Conservation (phyloP, 2,797 vertebrate species). For the Trachurus trachurus region DNA sequence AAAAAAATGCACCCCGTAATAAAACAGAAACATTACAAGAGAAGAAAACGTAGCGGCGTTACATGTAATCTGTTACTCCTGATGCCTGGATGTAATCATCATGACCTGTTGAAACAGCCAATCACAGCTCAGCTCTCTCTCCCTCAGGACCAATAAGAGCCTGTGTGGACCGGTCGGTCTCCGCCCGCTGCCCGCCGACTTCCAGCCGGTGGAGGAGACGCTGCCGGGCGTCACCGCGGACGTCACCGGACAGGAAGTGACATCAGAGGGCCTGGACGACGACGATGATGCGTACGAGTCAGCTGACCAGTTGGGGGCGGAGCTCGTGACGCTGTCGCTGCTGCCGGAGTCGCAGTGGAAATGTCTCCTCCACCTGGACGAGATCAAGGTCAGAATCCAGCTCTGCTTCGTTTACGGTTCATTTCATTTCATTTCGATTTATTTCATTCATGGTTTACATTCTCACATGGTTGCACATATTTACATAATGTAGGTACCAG, state of each 20-base stretch:
- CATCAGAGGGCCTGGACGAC: constrained; percentile 77
- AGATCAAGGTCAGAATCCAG: constrained; percentile 88
- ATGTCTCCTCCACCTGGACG: constrained; percentile 92
- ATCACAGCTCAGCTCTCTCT: constrained; percentile 46
- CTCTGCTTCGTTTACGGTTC: no score
- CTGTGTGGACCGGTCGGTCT: constrained; percentile 93
- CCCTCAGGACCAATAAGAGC: constrained; percentile 92
- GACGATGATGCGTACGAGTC: constrained; percentile 88
- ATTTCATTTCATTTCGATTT: no score
- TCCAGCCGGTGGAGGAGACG: constrained; percentile 87
- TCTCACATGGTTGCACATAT: no score
- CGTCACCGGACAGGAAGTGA: constrained; percentile 79
- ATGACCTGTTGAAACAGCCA: constrained; percentile 29
- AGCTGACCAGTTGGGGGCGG: constrained; percentile 89
- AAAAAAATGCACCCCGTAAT: no score
- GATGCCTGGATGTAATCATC: background rate
- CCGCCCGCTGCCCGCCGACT: constrained; percentile 92
- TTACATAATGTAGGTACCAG: no score
- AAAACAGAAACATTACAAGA: no score
- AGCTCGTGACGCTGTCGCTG: constrained; percentile 92
- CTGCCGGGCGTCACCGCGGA: constrained; percentile 83
- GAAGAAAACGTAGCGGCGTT: no score
- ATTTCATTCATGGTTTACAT: no score
- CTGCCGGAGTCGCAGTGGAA: constrained; percentile 95
- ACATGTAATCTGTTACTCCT: no score